Conservation (phyloP, 2,113 vertebrate species). For the Odontesthes bonariensis region DNA sequence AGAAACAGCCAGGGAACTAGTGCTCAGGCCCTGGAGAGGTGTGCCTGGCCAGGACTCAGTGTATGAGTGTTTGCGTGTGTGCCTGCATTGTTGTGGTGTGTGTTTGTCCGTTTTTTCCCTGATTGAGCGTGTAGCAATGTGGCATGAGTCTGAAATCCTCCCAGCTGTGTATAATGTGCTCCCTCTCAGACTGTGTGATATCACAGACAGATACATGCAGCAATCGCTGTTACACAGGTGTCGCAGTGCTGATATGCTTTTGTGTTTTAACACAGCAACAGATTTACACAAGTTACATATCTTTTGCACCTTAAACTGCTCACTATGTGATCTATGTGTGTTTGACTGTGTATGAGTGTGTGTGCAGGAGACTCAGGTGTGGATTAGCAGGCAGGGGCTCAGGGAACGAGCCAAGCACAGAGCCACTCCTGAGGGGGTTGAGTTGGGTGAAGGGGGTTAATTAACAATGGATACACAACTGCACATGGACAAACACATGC, state of each 20-base stretch:
- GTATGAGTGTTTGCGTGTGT: constrained; percentile 9
- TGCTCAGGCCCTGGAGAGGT: constrained; percentile 48
- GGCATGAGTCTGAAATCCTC: constrained; percentile 53
- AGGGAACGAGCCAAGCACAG: constrained; percentile 66
- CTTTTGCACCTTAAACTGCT: constrained; percentile 55
- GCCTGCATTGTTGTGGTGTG: constrained; percentile 33
- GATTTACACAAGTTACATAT: constrained; percentile 58
- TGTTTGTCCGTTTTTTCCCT: constrained; percentile 30
- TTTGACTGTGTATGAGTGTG: constrained; percentile 33
- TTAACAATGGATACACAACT: constrained; percentile 68
- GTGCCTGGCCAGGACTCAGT: constrained; percentile 19
- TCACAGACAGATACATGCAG: constrained; percentile 50
- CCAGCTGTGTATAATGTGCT: constrained; percentile 63
- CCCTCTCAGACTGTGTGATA: constrained; percentile 55
- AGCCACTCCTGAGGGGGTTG: constrained; percentile 56
- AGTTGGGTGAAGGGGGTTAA: constrained; percentile 76
- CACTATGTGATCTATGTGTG: constrained; percentile 39
- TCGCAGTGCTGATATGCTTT: constrained; percentile 69
- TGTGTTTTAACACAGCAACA: constrained; percentile 56
- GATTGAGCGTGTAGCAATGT: constrained; percentile 57
- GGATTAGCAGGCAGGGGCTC: constrained; percentile 72
- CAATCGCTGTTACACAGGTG: constrained; percentile 64
- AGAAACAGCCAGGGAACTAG: constrained; percentile 54
- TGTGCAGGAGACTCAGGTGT: constrained; percentile 68
- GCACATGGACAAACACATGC: constrained; percentile 18